Base-by-base conservation (phyloP, 2,113 vertebrate genomes). In the Cariama cristata region DNA sequence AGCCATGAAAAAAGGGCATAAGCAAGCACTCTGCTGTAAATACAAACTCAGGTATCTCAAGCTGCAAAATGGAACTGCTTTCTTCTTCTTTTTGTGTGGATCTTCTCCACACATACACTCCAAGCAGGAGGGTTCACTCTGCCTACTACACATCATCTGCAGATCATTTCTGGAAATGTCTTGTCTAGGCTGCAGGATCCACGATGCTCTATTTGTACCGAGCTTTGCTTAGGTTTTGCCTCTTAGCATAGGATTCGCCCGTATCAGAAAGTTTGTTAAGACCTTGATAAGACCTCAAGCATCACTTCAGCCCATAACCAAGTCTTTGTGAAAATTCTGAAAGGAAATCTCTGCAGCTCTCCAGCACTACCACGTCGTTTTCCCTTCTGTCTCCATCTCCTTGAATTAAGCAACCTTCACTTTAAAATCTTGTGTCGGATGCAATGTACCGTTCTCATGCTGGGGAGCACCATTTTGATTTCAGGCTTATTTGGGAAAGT, bases 381-480 rank as follows among this genome's bases (percentile, higher is more conserved):
- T 45, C 76, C 60, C 24, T 75, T 94, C 84, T 79, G 47, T 47
- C 8, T 33, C 12, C 33, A 72, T 32, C 35, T 85, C 77, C 74
- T 68, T 56, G 69, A 94, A 71, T 55, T 33, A 52, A 71, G 64
- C 26, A 47, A 63, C 12, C 33, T 40, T 24, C 9, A 38, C 52
- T 84, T 68, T 23, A 44, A 80, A 72, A 53, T 17, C 14, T 16
- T 55, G 40, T 58, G 15, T 20, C 88, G 60, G 79, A 79, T 44
- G 75, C 18, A 33, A 44, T 6, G 20, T 22, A 35, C 38, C 1
- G 4, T 47, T 86, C 33, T 40, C 45, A 4, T 38, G 79, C 66
- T 93, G 88, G 47, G 71, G 76, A 96, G 88, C 49, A 82, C 56
- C 40, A 32, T 42, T 95, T 85, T n/a, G 56, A 83, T 69, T 94